Evolutionary conservation across 2,888 invertebrate species (phyloP).

Genomic region (Fragum sueziense): DNA sequence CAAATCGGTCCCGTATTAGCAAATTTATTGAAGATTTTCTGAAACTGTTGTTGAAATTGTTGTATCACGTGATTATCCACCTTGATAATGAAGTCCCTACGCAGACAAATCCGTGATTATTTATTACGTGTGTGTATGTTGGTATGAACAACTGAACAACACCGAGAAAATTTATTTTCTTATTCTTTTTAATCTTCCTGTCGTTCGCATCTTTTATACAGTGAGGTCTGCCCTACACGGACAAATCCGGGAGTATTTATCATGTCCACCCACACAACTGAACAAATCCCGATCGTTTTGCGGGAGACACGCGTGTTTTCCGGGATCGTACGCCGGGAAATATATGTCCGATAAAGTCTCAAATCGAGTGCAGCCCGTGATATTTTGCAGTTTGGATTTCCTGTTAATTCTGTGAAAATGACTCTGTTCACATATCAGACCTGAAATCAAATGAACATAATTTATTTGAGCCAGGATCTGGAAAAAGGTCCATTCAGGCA

Average conservation of each 20-base stretch:
- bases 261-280: constrained; percentile 2
- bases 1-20: no score
- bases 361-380: neutral
- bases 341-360: neutral
- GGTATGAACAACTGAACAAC: no score
- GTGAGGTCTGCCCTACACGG: constrained; percentile 9
- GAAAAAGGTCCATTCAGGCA: no score
- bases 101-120: no score
- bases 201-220: constrained; percentile 5
- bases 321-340: neutral
- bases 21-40: no score
- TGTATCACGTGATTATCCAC: no score
- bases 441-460: neutral
- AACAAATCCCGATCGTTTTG: constrained; percentile 1
- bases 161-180: no score
- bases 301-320: neutral
- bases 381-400: neutral
- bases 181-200: no score
- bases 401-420: neutral
- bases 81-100: no score
- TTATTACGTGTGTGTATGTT: no score
- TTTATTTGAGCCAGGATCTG: no score
- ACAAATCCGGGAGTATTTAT: neutral
- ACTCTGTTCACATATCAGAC: constrained; percentile 5
- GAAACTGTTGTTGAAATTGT: no score